These are phyloP conservation scores for Halocynthia aurantium DNA, from an alignment of 23 tunicate genomes.

Conservation along the genomic window DNA sequence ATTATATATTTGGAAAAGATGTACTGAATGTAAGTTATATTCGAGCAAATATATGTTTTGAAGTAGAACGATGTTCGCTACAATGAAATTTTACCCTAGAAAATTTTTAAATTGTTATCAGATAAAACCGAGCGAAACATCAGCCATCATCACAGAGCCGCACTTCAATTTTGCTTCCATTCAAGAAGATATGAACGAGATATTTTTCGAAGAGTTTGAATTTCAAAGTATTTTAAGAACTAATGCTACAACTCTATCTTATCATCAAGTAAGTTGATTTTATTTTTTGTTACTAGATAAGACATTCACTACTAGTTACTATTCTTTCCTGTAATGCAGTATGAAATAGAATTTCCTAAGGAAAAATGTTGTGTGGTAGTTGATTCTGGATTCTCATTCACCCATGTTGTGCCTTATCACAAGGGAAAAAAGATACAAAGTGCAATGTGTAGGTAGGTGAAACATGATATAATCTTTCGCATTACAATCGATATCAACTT, in stretches of 20 bases:
- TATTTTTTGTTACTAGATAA: neutral
- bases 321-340: constrained; percentile 23
- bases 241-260: constrained; percentile 70
- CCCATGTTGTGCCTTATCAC: constrained; percentile 96
- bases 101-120: constrained; percentile 19
- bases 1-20: constrained; percentile 76
- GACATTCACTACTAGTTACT: neutral
- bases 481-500: too few relatives aligned
- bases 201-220: constrained; percentile 96
- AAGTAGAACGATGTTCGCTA: neutral
- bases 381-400: constrained; percentile 90
- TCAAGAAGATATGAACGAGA: constrained; percentile 91
- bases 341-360: constrained; percentile 34
- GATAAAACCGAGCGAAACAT: constrained; percentile 51
- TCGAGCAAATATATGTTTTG: neutral
- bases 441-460: constrained; percentile 63
- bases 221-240: constrained; percentile 76
- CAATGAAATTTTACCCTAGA: neutral
- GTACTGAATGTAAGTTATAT: constrained; percentile 61
- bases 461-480: neutral
- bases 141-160: constrained; percentile 86
- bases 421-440: constrained; percentile 44
- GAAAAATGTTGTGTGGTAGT: constrained; percentile 89
- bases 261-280: constrained; percentile 34
- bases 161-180: constrained; percentile 81